Evolutionary conservation across 2,797 vertebrate genomes (phyloP).

Genomic region (Adelosebastes latens): DNA sequence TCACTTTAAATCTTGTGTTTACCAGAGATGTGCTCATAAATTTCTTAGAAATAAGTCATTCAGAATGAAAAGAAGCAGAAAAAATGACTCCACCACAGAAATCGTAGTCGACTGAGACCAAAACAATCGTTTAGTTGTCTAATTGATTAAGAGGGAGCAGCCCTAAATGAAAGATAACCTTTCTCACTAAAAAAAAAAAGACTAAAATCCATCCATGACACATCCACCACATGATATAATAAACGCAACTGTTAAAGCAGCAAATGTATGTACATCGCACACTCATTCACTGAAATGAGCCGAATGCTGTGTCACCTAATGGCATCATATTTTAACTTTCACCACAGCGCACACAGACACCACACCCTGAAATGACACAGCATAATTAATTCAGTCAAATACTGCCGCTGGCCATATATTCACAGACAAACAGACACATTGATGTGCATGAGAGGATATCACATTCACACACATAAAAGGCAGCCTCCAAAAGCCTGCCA

Average conservation of each 20-base stretch:
- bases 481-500: slow-evolving; percentile 33
- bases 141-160: background rate
- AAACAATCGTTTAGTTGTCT: background rate
- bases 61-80: background rate
- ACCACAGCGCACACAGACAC: background rate
- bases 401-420: background rate
- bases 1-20: no score
- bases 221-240: background rate
- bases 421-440: slow-evolving; percentile 20
- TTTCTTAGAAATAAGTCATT: background rate
- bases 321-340: background rate
- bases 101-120: background rate
- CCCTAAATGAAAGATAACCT: background rate
- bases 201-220: background rate
- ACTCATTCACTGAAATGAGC: background rate
- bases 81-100: background rate
- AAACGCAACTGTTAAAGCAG: background rate
- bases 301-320: background rate
- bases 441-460: slow-evolving; percentile 14
- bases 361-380: slow-evolving; percentile 25
- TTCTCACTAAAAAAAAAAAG: no score
- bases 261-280: background rate
- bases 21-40: no score
- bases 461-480: slow-evolving; percentile 2
- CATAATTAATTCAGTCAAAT: slow-evolving; percentile 11